phyloP scores from a whole-genome alignment of 2,797 vertebrate species.

The Diglossa cyanea region DNA sequence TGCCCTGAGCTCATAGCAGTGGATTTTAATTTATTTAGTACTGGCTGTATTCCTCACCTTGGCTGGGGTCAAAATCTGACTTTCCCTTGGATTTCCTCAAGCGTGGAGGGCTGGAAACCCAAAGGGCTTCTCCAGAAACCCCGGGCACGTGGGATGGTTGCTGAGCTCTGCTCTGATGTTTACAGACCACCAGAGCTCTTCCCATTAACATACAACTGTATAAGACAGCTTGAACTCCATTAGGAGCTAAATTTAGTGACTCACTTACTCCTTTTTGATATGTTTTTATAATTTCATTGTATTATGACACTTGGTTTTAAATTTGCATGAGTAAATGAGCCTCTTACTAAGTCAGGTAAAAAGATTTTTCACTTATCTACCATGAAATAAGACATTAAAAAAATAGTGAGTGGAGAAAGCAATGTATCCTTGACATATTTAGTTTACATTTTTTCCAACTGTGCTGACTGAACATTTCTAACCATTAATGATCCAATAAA shows the following conservation, averaged over 20 bases:
- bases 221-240: slow-evolving; percentile 40
- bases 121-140: background rate
- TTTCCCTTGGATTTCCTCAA: background rate
- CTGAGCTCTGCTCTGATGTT: background rate
- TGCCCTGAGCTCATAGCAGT: rapidly evolving
- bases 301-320: slow-evolving; percentile 69
- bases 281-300: slow-evolving; percentile 66
- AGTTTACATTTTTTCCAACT: slow-evolving; percentile 44
- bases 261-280: slow-evolving; percentile 59
- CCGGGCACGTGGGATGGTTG: rapidly evolving
- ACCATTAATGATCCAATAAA: slow-evolving; percentile 36
- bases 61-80: background rate
- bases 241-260: slow-evolving; percentile 61
- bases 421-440: slow-evolving; percentile 29
- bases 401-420: slow-evolving; percentile 28
- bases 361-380: slow-evolving; percentile 58
- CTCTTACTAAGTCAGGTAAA: slow-evolving; percentile 55
- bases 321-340: slow-evolving; percentile 65
- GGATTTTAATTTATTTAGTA: background rate
- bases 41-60: background rate
- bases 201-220: background rate
- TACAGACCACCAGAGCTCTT: background rate
- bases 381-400: slow-evolving; percentile 55
- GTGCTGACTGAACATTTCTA: slow-evolving; percentile 42
- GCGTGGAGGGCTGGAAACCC: background rate